Evolutionary conservation across 1,140 invertebrate genomes (phyloP), one percentile per base, ranked within the genome.

Genomic region (Episyrphus balteatus): DNA sequence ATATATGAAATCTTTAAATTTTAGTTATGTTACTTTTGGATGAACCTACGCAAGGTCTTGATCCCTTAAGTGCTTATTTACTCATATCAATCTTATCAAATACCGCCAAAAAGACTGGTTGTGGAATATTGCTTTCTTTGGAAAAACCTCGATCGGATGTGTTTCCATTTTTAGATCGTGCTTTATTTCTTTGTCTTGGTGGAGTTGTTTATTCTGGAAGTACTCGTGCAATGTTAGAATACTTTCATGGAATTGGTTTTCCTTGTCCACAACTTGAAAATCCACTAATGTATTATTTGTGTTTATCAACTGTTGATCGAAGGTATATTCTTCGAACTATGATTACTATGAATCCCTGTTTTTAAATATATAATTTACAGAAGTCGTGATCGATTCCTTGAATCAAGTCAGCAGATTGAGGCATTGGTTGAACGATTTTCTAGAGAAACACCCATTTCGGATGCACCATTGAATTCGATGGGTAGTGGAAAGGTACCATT

Each of bases 141-240:
- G 90, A 94, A 56, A 92, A 92, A 55, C 92, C 92, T 0, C 74
- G 88, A 47, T 93, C 90, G 33, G 91, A 95, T 64, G 90, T 95
- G 1, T 84, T 94, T 57, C 90, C 91, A 0, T 93, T 94, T 58
- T 73, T 95, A 43, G 90, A 92, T 55, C 58, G 66, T 10, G 66
- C 82, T 0, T 69, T 85, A 8, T 89, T 88, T 59, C 69, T 94
- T 2, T 93, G 90, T 56, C 70, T 93, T 8, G 90, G 90, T 0
- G 88, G 92, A 55, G 83, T 92, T 12, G 88, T 94, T 1, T 94
- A 94, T 59, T 86, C 88, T 0, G 91, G 90, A 3, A 85, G 86
- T 7, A 93, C 90, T 0, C 75, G 88, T 32, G 83, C 86, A 55
- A 87, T 93, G 78, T 68, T 94, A 38, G 89, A 93, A 55, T 94